Evolutionary conservation across 1,140 invertebrate genomes (phyloP).

Genomic region (Adelges cooleyi): DNA sequence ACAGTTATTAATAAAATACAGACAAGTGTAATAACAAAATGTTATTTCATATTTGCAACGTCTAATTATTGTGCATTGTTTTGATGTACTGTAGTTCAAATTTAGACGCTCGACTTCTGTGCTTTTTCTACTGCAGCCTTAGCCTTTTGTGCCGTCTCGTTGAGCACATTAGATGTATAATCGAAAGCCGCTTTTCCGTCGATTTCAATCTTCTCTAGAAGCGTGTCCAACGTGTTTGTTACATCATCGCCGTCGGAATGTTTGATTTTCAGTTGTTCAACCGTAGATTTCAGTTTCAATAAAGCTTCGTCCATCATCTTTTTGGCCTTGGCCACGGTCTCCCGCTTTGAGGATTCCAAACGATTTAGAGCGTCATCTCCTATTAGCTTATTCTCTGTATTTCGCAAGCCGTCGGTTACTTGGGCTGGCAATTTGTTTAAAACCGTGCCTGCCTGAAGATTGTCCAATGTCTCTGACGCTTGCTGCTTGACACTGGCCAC

Average conservation of each 20-base stretch:
- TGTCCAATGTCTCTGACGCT: neutral
- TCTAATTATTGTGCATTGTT: too few relatives aligned
- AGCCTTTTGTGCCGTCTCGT: slow-evolving; percentile 9
- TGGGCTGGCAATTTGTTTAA: neutral
- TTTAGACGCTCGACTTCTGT: too few relatives aligned
- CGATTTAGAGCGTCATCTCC: neutral
- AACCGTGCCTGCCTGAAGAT: neutral
- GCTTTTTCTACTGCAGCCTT: slow-evolving; percentile 4
- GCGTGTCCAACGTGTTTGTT: neutral
- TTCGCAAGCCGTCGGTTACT: neutral
- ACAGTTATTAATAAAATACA: too few relatives aligned
- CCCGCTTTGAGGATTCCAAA: neutral
- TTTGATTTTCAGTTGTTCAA: neutral
- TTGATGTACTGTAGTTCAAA: too few relatives aligned
- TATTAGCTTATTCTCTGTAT: neutral
- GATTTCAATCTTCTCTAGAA: neutral
- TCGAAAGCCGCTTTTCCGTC: slow-evolving; percentile 5
- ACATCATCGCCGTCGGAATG: neutral
- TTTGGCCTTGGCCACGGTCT: neutral
- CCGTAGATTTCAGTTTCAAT: neutral
- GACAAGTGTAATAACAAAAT: too few relatives aligned
- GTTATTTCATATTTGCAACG: too few relatives aligned
- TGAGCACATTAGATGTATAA: slow-evolving; percentile 6
- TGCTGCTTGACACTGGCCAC: neutral
- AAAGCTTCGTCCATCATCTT: neutral